phyloP scores from a whole-genome alignment of 2,797 vertebrate species.

The Pogonophryne albipinna region DNA sequence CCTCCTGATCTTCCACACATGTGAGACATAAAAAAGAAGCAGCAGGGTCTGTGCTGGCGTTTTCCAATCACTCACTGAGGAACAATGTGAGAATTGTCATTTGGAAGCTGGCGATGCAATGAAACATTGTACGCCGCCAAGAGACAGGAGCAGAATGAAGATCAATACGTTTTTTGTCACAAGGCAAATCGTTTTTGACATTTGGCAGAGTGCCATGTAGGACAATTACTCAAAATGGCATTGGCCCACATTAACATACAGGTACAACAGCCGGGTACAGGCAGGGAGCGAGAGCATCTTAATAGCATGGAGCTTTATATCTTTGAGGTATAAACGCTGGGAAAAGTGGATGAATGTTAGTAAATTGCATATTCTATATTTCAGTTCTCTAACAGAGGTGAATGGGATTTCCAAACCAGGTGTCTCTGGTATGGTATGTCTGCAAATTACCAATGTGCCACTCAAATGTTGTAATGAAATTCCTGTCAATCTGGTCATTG shows the following conservation, averaged over 20 bases:
- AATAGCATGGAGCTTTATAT: conserved; percentile 62
- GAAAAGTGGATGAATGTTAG: conserved; percentile 44
- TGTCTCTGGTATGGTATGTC: conserved; percentile 19
- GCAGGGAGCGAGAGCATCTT: conserved; percentile 46
- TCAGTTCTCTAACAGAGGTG: conserved; percentile 16
- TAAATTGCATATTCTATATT: conserved; percentile 37
- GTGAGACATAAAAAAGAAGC: conserved; percentile 9
- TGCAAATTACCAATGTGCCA: conserved; percentile 34
- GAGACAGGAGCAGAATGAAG: conserved; percentile 80
- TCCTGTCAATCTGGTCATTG: conserved; percentile 21
- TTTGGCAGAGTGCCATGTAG: conserved; percentile 80
- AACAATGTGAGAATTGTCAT: conserved; percentile 80
- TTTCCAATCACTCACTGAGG: conserved; percentile 65
- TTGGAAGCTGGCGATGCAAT: conserved; percentile 60
- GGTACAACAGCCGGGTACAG: conserved; percentile 63
- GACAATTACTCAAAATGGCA: conserved; percentile 82
- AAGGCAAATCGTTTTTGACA: conserved; percentile 86
- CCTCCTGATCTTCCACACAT: neutral
- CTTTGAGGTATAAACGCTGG: conserved; percentile 40
- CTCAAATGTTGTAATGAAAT: conserved; percentile 33
- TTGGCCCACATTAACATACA: conserved; percentile 79
- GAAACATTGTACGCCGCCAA: conserved; percentile 67
- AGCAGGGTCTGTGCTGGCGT: conserved; percentile 46
- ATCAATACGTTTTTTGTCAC: conserved; percentile 83
- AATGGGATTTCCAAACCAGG: conserved; percentile 24